Evolutionary conservation across 2,888 invertebrate species (phyloP).

Genomic region (Hipparchia sbordonii): DNA sequence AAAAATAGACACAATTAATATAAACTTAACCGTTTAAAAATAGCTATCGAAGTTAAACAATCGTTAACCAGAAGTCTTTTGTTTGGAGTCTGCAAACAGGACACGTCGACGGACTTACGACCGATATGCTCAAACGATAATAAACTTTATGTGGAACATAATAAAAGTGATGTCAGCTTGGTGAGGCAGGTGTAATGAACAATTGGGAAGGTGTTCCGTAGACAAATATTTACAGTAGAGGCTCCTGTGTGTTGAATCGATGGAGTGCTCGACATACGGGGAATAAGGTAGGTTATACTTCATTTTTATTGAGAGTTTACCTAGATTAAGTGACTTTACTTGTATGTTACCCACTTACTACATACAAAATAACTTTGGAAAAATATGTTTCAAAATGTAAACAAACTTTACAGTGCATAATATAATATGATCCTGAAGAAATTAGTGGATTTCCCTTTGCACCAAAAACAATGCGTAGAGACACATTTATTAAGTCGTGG

Average conservation of each 20-base stretch:
- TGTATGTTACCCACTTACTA: neutral
- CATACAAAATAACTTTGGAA: too few relatives aligned
- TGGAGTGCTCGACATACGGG: constrained; percentile 39
- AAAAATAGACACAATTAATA: constrained; percentile 18
- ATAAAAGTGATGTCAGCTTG: constrained; percentile 46
- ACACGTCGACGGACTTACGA: constrained; percentile 53
- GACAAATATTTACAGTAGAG: constrained; percentile 47
- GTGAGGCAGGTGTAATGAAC: constrained; percentile 31
- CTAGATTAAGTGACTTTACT: neutral
- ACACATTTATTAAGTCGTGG: too few relatives aligned
- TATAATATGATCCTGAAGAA: too few relatives aligned
- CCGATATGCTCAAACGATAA: constrained; percentile 20
- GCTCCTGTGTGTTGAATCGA: constrained; percentile 35
- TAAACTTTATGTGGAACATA: constrained; percentile 33
- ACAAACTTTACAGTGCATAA: too few relatives aligned
- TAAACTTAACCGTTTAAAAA: constrained; percentile 51
- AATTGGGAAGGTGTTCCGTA: constrained; percentile 52
- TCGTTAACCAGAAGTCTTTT: constrained; percentile 55
- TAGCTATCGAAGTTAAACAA: constrained; percentile 60
- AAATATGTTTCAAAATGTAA: too few relatives aligned
- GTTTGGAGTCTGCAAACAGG: constrained; percentile 52
- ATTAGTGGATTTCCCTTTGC: too few relatives aligned
- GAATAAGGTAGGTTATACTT: constrained; percentile 33
- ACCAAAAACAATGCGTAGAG: too few relatives aligned
- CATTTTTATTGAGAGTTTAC: constrained; percentile 1